Evolutionary conservation across 2,888 invertebrate species (phyloP).

Genomic region (Phyto melanocephala): DNA sequence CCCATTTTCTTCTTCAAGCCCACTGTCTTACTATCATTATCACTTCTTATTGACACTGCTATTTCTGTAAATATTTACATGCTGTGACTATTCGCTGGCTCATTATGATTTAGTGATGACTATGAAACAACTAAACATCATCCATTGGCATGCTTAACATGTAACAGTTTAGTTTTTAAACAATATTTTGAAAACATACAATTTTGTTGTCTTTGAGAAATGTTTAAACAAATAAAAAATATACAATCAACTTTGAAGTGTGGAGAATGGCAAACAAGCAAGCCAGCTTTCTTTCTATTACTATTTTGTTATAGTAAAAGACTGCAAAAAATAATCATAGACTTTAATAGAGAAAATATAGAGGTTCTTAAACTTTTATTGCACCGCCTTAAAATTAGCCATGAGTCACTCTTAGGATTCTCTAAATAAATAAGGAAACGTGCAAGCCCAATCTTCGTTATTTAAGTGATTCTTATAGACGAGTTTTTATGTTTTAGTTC

Average conservation of each 20-base stretch:
- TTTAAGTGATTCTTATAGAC: too few relatives aligned
- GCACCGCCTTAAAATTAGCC: too few relatives aligned
- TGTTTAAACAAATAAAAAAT: constrained; percentile 39
- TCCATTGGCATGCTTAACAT: constrained; percentile 55
- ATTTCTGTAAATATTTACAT: background rate
- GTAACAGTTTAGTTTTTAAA: constrained; percentile 50
- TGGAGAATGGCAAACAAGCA: background rate
- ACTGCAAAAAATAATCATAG: background rate
- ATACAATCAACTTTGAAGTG: constrained; percentile 8
- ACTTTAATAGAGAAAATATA: too few relatives aligned
- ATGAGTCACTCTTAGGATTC: too few relatives aligned
- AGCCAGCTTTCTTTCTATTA: constrained; percentile 28
- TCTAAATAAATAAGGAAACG: too few relatives aligned
- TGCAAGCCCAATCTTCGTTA: too few relatives aligned
- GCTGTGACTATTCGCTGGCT: background rate
- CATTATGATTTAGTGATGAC: background rate
- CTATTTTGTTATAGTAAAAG: background rate
- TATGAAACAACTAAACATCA: background rate
- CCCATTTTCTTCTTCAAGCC: background rate
- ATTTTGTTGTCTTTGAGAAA: constrained; percentile 3
- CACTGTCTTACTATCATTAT: background rate
- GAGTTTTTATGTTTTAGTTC: too few relatives aligned
- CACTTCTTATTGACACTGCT: background rate
- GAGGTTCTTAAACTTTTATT: too few relatives aligned
- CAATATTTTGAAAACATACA: background rate